These are phyloP conservation scores for Pachypsylla venusta DNA, from an alignment of 1,140 invertebrate genomes.

Conservation along the genomic window DNA sequence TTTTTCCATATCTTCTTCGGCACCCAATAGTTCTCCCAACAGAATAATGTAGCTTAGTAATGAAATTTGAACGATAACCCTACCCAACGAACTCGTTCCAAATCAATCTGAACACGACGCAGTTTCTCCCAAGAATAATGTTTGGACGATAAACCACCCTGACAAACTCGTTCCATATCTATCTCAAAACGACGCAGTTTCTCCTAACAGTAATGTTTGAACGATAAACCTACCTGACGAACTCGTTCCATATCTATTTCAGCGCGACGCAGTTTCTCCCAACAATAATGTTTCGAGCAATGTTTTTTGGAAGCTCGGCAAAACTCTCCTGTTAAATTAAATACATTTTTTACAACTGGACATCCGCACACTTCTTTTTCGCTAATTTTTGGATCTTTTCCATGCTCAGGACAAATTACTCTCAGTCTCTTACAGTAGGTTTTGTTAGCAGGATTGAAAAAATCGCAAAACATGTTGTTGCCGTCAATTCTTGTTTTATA, in stretches of 20 bases:
- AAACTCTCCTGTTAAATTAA: slow-evolving; percentile 61
- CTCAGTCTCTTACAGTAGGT: slow-evolving; percentile 93
- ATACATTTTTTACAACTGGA: slow-evolving; percentile 69
- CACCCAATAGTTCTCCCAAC: too few relatives aligned
- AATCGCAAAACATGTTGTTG: slow-evolving; percentile 95
- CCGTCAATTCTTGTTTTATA: slow-evolving; percentile 89
- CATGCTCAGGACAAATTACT: slow-evolving; percentile 94
- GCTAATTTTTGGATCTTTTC: slow-evolving; percentile 82
- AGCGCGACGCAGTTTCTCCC: slow-evolving; percentile 87
- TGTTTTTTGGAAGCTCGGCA: slow-evolving; percentile 79
- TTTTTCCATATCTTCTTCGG: too few relatives aligned
- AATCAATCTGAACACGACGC: too few relatives aligned
- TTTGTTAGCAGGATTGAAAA: slow-evolving; percentile 72
- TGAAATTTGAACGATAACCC: too few relatives aligned
- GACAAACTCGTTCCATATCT: slow-evolving; percentile 56
- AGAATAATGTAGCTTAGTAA: too few relatives aligned
- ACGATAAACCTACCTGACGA: slow-evolving; percentile 35
- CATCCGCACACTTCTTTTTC: slow-evolving; percentile 78
- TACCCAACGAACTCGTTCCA: too few relatives aligned
- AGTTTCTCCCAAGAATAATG: too few relatives aligned
- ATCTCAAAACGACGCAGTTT: slow-evolving; percentile 31
- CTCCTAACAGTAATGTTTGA: neutral
- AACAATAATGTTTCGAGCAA: slow-evolving; percentile 82
- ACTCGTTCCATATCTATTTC: slow-evolving; percentile 58
- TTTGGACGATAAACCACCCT: too few relatives aligned